phyloP scores from a whole-genome alignment of 2,113 vertebrate species.

The Pterophyllum scalare region DNA sequence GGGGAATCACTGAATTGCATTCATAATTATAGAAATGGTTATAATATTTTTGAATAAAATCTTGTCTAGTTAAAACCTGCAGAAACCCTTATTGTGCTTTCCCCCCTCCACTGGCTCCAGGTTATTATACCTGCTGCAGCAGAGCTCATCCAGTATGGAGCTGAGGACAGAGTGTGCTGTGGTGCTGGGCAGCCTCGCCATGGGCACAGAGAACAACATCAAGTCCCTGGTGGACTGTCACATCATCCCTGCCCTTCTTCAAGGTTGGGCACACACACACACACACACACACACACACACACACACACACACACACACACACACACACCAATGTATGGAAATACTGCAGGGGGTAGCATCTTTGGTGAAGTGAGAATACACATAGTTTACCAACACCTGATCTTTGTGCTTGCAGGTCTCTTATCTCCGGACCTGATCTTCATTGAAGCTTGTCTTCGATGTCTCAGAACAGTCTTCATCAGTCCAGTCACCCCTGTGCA shows the following conservation, averaged over 20 bases:
- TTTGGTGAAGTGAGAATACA: background rate
- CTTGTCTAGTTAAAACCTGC: too few relatives aligned
- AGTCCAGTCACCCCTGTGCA: slow-evolving; percentile 98
- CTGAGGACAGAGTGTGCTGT: slow-evolving; percentile 95
- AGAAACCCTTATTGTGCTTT: background rate
- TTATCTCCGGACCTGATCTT: slow-evolving; percentile 92
- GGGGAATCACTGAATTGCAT: too few relatives aligned
- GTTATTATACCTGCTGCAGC: slow-evolving; percentile 96
- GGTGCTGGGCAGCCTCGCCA: slow-evolving; percentile 96
- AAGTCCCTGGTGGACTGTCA: slow-evolving; percentile 99
- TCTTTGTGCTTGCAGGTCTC: slow-evolving; percentile 82
- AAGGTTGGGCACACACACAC: slow-evolving; percentile 82
- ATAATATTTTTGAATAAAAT: too few relatives aligned
- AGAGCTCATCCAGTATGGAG: slow-evolving; percentile 92
- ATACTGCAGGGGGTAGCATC: slow-evolving; percentile 7
- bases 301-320: too few relatives aligned
- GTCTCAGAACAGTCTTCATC: slow-evolving; percentile 96
- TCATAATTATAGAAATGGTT: too few relatives aligned
- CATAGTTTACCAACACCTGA: background rate
- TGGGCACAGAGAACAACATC: slow-evolving; percentile 99
- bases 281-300: too few relatives aligned
- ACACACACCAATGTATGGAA: background rate
- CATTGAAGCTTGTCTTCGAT: slow-evolving; percentile 96
- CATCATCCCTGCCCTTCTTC: slow-evolving; percentile 96
- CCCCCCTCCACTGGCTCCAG: slow-evolving; percentile 68